Conservation (phyloP, 2,113 vertebrate species). For the Daboia siamensis region DNA sequence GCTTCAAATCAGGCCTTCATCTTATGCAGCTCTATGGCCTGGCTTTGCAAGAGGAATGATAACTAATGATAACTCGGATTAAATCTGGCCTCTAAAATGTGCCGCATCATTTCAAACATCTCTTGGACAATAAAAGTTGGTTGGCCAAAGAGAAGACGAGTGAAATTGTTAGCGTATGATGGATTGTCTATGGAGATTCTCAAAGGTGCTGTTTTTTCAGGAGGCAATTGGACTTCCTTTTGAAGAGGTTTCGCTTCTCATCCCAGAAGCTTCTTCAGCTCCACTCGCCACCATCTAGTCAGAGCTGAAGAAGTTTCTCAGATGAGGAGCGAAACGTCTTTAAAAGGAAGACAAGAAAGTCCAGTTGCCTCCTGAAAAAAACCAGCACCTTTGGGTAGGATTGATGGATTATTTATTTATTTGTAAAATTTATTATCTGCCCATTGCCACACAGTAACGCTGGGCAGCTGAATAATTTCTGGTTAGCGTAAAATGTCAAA, state of each 20-base stretch:
- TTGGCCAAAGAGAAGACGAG: not conserved
- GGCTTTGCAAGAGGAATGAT: not conserved
- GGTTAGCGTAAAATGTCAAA: not conserved
- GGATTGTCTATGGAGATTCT: too few species aligned
- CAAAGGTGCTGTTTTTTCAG: too few species aligned
- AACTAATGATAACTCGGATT: too few species aligned
- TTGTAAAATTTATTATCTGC: not conserved
- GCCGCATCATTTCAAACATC: not conserved
- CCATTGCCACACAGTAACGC: not conserved
- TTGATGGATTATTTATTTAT: not conserved
- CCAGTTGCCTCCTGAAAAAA: too few species aligned
- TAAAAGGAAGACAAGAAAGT: too few species aligned
- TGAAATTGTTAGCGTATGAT: not conserved
- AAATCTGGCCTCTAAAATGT: not conserved
- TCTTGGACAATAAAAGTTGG: not conserved
- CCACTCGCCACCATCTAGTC: too few species aligned
- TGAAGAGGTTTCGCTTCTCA: too few species aligned
- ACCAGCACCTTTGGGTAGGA: not conserved
- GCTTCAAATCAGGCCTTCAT: too few species aligned
- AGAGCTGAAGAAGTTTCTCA: too few species aligned
- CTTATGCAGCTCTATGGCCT: not conserved
- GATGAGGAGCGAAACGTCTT: too few species aligned
- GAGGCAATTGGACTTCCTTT: too few species aligned
- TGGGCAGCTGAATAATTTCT: not conserved
- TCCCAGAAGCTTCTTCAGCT: too few species aligned